Percentiles rank a stretch among this genome's conserved stretches.
These are phyloP conservation scores for Cotesia vestalis DNA, from an alignment of 1,140 invertebrate species.

Conservation along the genomic window DNA sequence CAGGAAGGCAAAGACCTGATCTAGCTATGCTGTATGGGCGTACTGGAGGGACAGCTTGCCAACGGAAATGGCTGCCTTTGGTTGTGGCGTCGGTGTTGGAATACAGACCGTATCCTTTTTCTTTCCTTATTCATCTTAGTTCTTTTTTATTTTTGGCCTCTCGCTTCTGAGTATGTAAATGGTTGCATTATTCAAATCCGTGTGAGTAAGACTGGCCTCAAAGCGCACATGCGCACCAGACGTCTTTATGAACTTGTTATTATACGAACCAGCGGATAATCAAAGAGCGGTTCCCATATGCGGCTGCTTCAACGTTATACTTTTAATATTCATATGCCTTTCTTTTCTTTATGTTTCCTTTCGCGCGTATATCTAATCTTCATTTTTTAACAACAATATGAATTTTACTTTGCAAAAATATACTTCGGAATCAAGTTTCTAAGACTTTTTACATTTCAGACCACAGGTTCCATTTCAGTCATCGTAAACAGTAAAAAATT, in stretches of 20 bases:
- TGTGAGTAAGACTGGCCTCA: slow-evolving; percentile 41
- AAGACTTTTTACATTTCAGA: too few relatives aligned
- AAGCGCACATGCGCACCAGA: slow-evolving; percentile 51
- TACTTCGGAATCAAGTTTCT: too few relatives aligned
- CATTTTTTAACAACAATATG: slow-evolving; percentile 1
- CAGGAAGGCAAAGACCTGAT: slow-evolving; percentile 12
- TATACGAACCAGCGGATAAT: slow-evolving; percentile 60
- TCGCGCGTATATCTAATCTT: slow-evolving; percentile 1
- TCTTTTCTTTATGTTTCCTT: slow-evolving; percentile 45
- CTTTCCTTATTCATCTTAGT: slow-evolving; percentile 1
- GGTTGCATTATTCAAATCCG: slow-evolving; percentile 54
- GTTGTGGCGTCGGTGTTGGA: slow-evolving; percentile 18
- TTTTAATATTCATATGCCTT: slow-evolving; percentile 23
- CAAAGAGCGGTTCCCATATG: slow-evolving; percentile 58
- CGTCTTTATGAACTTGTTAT: slow-evolving; percentile 64
- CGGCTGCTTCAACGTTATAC: slow-evolving; percentile 25
- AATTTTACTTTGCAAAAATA: neutral
- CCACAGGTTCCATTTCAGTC: too few relatives aligned
- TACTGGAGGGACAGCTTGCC: slow-evolving; percentile 31
- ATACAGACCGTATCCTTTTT: slow-evolving; percentile 20
- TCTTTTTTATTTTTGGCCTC: neutral
- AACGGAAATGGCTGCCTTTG: slow-evolving; percentile 37
- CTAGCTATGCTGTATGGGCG: slow-evolving; percentile 20
- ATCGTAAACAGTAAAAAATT: too few relatives aligned
- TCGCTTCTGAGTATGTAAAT: slow-evolving; percentile 55